A percentile compares a stretch with the other conserved stretches of the same genome.
Evolutionary conservation across 2,113 vertebrate genomes (phyloP).

Genomic region (Percina caprodes): DNA sequence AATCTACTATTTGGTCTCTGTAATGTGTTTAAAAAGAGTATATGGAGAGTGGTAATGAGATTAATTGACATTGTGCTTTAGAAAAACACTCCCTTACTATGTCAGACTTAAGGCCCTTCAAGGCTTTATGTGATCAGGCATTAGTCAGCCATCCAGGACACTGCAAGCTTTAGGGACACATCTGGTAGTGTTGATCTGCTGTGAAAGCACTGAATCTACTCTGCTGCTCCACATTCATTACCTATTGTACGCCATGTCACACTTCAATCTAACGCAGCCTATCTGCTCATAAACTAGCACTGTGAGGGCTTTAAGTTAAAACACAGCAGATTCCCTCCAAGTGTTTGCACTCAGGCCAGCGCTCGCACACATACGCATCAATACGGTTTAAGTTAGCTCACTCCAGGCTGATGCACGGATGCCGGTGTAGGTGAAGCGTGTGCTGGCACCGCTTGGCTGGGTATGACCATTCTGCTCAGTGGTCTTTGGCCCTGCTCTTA

Average conservation of each 20-base stretch:
- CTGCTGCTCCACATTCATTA: neutral
- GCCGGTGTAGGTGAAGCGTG: constrained; percentile 86
- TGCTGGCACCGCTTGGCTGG: constrained; percentile 79
- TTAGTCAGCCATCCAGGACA: neutral
- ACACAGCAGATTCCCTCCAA: neutral
- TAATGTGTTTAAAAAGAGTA: neutral
- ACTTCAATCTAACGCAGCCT: constrained; percentile 32
- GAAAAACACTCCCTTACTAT: neutral
- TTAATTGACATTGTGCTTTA: neutral
- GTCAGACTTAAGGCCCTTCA: neutral
- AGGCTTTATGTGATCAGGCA: constrained; percentile 8
- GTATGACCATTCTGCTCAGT: constrained; percentile 86
- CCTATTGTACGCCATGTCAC: constrained; percentile 10
- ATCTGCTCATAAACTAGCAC: constrained; percentile 17
- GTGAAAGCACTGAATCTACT: constrained; percentile 16
- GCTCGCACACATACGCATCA: neutral
- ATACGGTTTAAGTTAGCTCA: constrained; percentile 52
- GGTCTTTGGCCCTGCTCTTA: constrained; percentile 7
- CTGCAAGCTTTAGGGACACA: neutral
- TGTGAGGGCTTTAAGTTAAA: constrained; percentile 17
- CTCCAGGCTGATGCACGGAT: constrained; percentile 57
- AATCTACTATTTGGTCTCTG: neutral
- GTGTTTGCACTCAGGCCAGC: neutral
- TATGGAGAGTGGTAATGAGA: neutral
- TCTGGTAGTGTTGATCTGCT: constrained; percentile 14